A percentile compares a stretch with the other conserved stretches of the same genome.
Evolutionary conservation across 2,797 vertebrate genomes (phyloP).

Genomic region (Dipus sagitta): DNA sequence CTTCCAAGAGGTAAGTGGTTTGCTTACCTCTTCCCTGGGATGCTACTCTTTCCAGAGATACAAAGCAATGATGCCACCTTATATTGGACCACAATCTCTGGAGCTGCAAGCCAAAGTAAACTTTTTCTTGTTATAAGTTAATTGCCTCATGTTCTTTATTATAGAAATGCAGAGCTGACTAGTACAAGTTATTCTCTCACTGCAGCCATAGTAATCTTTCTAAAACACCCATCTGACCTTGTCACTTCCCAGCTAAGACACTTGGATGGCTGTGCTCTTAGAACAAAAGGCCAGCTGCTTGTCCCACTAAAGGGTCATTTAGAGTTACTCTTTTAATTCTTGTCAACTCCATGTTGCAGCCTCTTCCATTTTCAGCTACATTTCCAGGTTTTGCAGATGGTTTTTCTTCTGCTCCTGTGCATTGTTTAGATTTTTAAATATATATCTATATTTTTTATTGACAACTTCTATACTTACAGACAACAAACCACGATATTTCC

Average conservation of each 20-base stretch:
- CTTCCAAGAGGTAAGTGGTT: background rate
- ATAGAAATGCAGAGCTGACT: background rate
- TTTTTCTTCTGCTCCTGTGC: background rate
- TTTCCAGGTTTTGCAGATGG: background rate
- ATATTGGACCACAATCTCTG: background rate
- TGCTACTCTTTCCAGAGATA: background rate
- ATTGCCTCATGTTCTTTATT: background rate
- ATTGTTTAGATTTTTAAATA: background rate
- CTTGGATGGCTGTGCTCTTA: background rate
- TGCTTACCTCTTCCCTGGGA: background rate
- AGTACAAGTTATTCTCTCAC: background rate
- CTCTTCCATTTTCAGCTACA: background rate
- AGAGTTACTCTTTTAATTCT: background rate
- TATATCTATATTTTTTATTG: no score
- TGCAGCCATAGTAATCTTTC: background rate
- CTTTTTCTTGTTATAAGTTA: background rate
- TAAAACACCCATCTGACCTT: background rate
- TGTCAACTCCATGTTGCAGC: background rate
- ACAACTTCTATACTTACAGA: no score
- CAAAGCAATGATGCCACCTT: background rate
- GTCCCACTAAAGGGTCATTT: background rate
- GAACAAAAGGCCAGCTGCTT: conserved; percentile 11
- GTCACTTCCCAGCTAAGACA: background rate
- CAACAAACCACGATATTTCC: no score
- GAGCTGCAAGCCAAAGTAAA: background rate